Evolutionary conservation across 2,797 vertebrate species (phyloP).

Genomic region (Peromyscus melanophrys): DNA sequence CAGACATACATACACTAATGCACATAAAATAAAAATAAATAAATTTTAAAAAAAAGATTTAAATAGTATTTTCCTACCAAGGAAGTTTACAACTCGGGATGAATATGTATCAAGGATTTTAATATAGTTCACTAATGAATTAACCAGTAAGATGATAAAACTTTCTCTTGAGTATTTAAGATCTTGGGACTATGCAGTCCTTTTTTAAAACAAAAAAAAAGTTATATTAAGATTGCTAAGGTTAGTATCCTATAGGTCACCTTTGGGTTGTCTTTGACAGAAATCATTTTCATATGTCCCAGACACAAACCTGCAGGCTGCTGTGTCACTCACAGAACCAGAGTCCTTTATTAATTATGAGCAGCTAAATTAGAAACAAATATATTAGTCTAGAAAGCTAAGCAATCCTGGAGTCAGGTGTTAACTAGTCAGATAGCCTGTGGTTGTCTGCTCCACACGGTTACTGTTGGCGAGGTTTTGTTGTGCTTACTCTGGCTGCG

Average conservation of each 20-base stretch:
- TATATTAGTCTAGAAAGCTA: slow-evolving; percentile 25
- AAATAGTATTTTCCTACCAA: not conserved
- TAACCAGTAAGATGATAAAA: slow-evolving; percentile 20
- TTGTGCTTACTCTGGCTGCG: slow-evolving; percentile 25
- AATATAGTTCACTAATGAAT: slow-evolving; percentile 53
- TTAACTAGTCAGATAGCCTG: not conserved
- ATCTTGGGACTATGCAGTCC: slow-evolving; percentile 29
- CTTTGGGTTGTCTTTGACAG: slow-evolving; percentile 47
- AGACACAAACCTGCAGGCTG: not conserved
- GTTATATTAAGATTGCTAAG: slow-evolving; percentile 39
- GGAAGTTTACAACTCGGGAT: slow-evolving; percentile 19
- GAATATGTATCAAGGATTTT: slow-evolving; percentile 29
- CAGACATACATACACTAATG: too few relatives aligned
- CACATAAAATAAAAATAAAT: too few relatives aligned
- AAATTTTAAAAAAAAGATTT: not conserved
- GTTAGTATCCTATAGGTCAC: slow-evolving; percentile 17
- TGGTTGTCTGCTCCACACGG: not conserved
- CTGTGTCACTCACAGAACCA: slow-evolving; percentile 32
- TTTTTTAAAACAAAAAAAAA: not conserved
- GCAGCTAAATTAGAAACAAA: slow-evolving; percentile 50
- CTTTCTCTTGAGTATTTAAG: slow-evolving; percentile 9
- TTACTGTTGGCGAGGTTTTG: not conserved
- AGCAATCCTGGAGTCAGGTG: not conserved
- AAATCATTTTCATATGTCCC: slow-evolving; percentile 50
- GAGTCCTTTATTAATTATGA: slow-evolving; percentile 56